Evolutionary conservation across 2,113 vertebrate species (phyloP), one percentile per base, ranked within the genome.

Genomic region (Balaenoptera acutorostrata): DNA sequence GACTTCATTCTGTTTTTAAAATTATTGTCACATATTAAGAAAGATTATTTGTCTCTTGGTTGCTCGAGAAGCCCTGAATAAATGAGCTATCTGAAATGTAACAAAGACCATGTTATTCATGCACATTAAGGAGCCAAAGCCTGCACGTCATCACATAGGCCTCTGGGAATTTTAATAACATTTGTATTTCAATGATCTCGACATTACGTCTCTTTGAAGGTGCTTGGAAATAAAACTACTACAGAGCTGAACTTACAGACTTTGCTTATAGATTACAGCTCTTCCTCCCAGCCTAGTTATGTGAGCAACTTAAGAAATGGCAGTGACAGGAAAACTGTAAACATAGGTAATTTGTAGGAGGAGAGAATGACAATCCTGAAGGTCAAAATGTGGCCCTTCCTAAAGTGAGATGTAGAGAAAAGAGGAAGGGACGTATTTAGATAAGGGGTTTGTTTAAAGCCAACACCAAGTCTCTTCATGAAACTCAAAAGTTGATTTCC

Each of bases 401-500:
- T 81, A 61, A 84, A 90, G n/a, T 61, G 27, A 93, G 17, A 84
- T 63, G 1, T n/a, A 92, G 17, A 71, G 44, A 63, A n/a, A 84
- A 90, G 29, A 94, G 9, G 17, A 93, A 93, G 33, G 25, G n/a
- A 64, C 14, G 57, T 63, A 64, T 44, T 2, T 90, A 49, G 20
- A 89, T 69, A 87, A 83, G 29, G 0, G 6, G 57, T 88, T 75
- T 95, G 18, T 66, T 88, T 95, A 95, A 64, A 71, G 66, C 15
- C 14, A 95, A 95, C 71, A 5, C 20, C 27, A 82, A 89, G 36
- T 77, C 6, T 85, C 69, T 88, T 49, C 10, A 77, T 66, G 8
- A 94, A 97, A 87, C 8, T 95, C 11, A 41, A 83, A 88, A 90
- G 31, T 33, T 88, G 13, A 85, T 92, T 92, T 95, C 64, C 18